Evolutionary conservation across 1,140 invertebrate genomes (phyloP), one percentile per base, ranked within the genome.

Genomic region (Mycetomoellerius zeteki): DNA sequence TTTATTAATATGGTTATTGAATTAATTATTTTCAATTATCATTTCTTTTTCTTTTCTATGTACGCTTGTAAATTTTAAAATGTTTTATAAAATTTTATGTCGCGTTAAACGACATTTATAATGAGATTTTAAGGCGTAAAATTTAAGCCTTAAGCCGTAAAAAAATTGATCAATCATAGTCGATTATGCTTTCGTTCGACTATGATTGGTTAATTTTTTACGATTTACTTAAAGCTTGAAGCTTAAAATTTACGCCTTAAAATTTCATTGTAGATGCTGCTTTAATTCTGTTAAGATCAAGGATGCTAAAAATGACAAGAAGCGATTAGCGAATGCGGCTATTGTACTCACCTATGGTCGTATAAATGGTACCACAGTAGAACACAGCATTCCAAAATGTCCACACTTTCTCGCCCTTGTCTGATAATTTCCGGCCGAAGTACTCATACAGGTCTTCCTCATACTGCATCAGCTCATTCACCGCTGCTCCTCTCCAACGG

Each of bases 311-410:
- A 16, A 0, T 19, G 65, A 0, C 16, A 12, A 56, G 16, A 14
- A n/a, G 30, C 52, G 65, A 47, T 43, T 56, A 58, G n/a, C n/a
- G 8, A 65, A 52, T 19, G 33, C 19, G 4, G n/a, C 60, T 73
- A 72, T 50, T 84, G 14, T 82, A 95, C 96, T 96, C 92, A 99
- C 98, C 98, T 91, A 99, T 99, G 3, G 99, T 99, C 0, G 99
- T 99, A 92, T 98, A 99, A 89, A 99, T 97, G 8, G 99, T 99
- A 56, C 98, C 97, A 85, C 98, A 98, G 93, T 98, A 99, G 93
- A 99, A 98, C 89, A 99, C 97, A 0, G 98, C 96, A 91, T 99
- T 98, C 97, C 97, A 98, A 93, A 98, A 98, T 16, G 97, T 97
- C 99, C 99, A 99, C 0, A 96, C 96, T 89, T 96, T 96, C 37